Base-by-base conservation (phyloP, 2,797 vertebrate species). In the Betta splendens region DNA sequence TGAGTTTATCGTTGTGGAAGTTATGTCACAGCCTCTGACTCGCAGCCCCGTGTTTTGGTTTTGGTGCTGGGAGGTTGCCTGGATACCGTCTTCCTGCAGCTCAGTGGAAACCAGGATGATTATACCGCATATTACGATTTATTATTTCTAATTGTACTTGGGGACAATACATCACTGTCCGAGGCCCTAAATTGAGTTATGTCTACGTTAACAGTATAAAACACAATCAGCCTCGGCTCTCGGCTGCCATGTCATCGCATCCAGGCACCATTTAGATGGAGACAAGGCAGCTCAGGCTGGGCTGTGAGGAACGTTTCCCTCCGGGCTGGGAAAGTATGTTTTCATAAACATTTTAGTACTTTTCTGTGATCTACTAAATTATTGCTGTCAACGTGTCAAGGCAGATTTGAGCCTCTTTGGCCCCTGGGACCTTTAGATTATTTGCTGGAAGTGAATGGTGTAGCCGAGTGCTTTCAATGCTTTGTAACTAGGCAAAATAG, bases 111-210 rank as follows among this genome's bases (percentile, higher is more conserved):
- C 65, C 45, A 79, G 54, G 64, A 54, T 77, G 77, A 85, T 86
- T 80, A 67, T 70, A 59, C 50, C 48, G 69, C 71, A 68, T 75
- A 82, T 84, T 77, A 82, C 71, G 65, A 80, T 69, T 50, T 80
- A 84, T 80, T 78, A 77, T 65, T 74, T 55, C 42, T 55, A 79
- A 79, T 65, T 82, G 77, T 79, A 67, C 61, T 26, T 5, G 35
- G 37, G 60, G 67, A 80, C 66, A 69, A 60, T 81, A 39, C 74
- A 62, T 84, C 75, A 77, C 56, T 66, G 75, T 74, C 78, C 58
- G 1, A 39, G 25, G 53, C 49, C 69, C 48, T 38, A 49, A 75
- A 79, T 55, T 57, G 59, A 77, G 76, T 80, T 61, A 69, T 67
- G 68, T 69, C 38, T 28, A 13, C 56, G 42, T 51, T 29, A 35